Evolutionary conservation across 2,888 invertebrate species (phyloP).

Genomic region (Brachypalpus laphriformis): DNA sequence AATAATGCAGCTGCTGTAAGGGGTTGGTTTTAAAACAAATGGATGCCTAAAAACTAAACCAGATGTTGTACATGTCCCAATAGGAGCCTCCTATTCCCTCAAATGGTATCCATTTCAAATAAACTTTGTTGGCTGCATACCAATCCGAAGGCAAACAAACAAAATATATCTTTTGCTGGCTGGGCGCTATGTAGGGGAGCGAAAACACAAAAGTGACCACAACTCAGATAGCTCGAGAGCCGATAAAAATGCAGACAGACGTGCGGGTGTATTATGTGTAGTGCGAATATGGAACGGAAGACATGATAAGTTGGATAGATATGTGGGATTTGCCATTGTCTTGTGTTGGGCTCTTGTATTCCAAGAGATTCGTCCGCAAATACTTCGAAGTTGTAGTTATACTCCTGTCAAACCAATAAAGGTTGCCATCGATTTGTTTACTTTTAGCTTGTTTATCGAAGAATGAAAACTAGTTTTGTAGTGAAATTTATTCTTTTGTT

Average conservation of each 20-base stretch:
- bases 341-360: background rate
- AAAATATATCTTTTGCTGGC: conserved; percentile 23
- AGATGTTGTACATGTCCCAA: background rate
- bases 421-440: conserved; percentile 23
- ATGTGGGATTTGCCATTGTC: background rate
- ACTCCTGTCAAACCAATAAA: conserved; percentile 29
- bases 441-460: conserved; percentile 13
- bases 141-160: conserved; percentile 18
- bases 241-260: conserved; percentile 32
- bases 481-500: conserved; percentile 28
- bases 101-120: conserved; percentile 20
- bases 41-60: background rate
- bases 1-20: conserved; percentile 30
- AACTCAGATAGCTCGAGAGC: conserved; percentile 6
- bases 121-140: conserved; percentile 18
- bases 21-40: background rate
- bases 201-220: conserved; percentile 13
- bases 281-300: conserved; percentile 42
- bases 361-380: conserved; percentile 36
- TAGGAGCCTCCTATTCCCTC: background rate
- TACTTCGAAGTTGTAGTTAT: background rate
- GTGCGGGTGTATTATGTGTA: background rate
- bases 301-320: conserved; percentile 19
- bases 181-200: background rate
- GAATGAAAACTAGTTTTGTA: background rate